Evolutionary conservation across 2,113 vertebrate species (phyloP), one percentile per base, ranked within the genome.

Genomic region (Lamprologus sp.): DNA sequence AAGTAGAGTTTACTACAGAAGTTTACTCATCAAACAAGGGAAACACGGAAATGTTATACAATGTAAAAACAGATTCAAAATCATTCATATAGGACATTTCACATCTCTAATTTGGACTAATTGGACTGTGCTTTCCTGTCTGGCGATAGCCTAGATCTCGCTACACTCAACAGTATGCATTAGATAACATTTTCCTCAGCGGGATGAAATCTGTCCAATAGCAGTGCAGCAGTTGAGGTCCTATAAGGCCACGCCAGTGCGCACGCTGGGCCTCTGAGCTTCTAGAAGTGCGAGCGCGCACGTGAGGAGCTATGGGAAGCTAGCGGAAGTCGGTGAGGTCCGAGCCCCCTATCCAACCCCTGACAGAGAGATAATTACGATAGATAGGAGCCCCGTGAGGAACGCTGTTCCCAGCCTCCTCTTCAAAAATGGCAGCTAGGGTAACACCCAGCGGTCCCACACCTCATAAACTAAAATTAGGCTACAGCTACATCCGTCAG

Each of bases 381-480:
- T 58, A 93, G 95, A 93, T 91, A 88, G 88, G 45, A 90, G 83
- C 92, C 92, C 84, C 90, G 17, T 5, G 90, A 88, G 93, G 90
- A 88, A 33, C 42, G 1, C 70, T 47, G 92, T 85, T 92, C 93
- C 91, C 88, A 87, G 84, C 88, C 83, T 88, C 81, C 89, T 93
- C 85, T 53, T 94, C 92, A 92, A 93, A 94, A 93, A 94, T 88
- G 92, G 94, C 92, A 95, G 94, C 94, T 92, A 94, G 94, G 93
- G 90, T 93, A 95, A 90, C 93, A 94, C 92, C 94, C 93, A 95
- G 91, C 45, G 92, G 95, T 95, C 93, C 94, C 93, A 93, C 93
- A 93, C 90, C 95, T 96, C 94, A 95, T 95, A 94, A 95, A 87
- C 88, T 92, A 90, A 95, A 95, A 93, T 92, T 92, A 96, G 94